Evolutionary conservation across 2,797 vertebrate genomes (phyloP), one percentile per base, ranked within the genome.

Genomic region (Synaphobranchus kaupii): DNA sequence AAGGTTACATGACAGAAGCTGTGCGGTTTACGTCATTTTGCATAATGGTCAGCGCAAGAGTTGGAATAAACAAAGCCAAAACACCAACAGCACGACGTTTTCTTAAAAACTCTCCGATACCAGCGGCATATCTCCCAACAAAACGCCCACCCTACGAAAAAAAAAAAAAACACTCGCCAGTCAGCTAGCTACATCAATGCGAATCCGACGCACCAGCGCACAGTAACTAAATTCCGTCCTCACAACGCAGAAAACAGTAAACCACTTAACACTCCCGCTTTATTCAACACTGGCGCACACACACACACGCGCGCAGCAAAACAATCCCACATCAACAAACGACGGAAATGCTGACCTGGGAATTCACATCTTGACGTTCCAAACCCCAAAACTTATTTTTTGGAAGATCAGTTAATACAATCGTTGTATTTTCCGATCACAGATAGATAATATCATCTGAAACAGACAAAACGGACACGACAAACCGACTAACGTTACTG

Each of bases 61-160:
- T 50, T 63, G 82, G 44, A 68, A 50, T 60, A 81, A 83, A 87
- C 80, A 44, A 83, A 83, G 28, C 52, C 86, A n/a, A 87, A 87
- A 71, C 66, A 87, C 48, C 54, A 63, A 87, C 82, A 71, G 66
- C 48, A 71, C 86, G 86, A 71, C 86, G 68, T 87, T 31, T 25
- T 20, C 17, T 44, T 56, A 86, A 47, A 83, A 68, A 83, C 86
- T 81, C 84, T 60, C 58, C 58, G 68, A 58, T 84, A 89, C 80
- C 85, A 88, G 86, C 86, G 20, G 8, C 81, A 47, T 78, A 87
- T 63, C 83, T 88, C 83, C 84, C 87, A 84, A 89, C 87, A 81
- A 76, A 82, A 80, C 60, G 25, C 90, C 85, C 85, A 93, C 90
- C 85, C 86, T 54, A 86, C 60, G 81, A 88, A 92, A 90, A 92